phyloP scores from a whole-genome alignment of 2,797 vertebrate species.

The Pipistrellus pipistrellus region DNA sequence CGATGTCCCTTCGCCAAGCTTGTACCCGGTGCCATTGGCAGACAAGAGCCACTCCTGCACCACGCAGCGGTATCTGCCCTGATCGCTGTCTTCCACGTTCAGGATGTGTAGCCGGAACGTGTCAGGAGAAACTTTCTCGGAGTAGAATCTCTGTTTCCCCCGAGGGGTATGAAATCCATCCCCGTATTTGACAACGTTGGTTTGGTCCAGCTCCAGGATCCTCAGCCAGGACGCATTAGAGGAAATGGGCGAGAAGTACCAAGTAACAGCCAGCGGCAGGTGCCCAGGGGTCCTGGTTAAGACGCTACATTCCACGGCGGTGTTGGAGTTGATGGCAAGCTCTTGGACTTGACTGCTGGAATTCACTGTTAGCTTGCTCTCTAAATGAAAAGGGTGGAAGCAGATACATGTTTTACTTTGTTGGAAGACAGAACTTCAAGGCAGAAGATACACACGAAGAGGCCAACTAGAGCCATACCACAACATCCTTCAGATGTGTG shows the following conservation, averaged over 20 bases:
- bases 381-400: constrained; percentile 78
- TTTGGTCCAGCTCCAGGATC: constrained; percentile 83
- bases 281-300: constrained; percentile 59
- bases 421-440: background rate
- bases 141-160: constrained; percentile 83
- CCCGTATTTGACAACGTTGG: constrained; percentile 81
- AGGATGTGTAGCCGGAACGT: constrained; percentile 89
- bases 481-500: background rate
- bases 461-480: background rate
- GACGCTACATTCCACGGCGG: constrained; percentile 89
- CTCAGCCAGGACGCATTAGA: constrained; percentile 27
- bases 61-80: constrained; percentile 90
- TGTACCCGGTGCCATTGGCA: constrained; percentile 86
- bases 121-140: constrained; percentile 80
- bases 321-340: constrained; percentile 74
- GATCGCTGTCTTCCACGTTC: constrained; percentile 82
- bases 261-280: constrained; percentile 89
- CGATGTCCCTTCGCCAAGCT: constrained; percentile 85
- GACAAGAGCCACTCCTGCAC: constrained; percentile 91
- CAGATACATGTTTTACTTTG: constrained; percentile 8
- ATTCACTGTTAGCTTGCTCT: constrained; percentile 85
- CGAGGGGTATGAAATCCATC: constrained; percentile 71
- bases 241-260: constrained; percentile 85
- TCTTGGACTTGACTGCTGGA: constrained; percentile 68
- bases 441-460: background rate